Base-by-base conservation (phyloP, 2,888 invertebrate species). In the Saturnia pavonia region DNA sequence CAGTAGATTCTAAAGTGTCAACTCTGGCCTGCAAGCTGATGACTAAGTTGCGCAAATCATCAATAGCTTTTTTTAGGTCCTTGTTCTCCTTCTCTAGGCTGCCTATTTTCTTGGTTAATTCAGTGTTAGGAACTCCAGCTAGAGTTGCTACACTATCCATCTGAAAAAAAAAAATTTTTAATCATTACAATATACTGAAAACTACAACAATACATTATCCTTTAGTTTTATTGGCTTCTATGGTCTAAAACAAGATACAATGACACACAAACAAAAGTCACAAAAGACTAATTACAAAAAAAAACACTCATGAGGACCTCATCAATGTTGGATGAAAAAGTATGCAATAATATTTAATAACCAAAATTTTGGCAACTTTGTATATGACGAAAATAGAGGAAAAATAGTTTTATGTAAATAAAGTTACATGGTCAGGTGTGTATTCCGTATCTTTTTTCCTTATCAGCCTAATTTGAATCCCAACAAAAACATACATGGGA, bases 111-210 rank as follows among this genome's bases (percentile, higher is more conserved):
- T 91, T 94, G 69, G 89, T 87, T 43, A 96, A 82, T 82, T 95
- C 95, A 70, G 93, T 94, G 78, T 94, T 94, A 27, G 95, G 91
- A 70, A 94, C 91, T 74, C 94, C 93, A 74, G 95, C 94, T 74
- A 95, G 82, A 51, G 94, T 91, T 74, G 95, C 94, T 75, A 96
- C 95, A 81, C 95, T 95, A 78, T 96, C 96, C 94, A 96, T 95
- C 96, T 96, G 85, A 68, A 94, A 92, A 75, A 48, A 60, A 25
- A n/a, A n/a, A n/a, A n/a, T n/a, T 2, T 60, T 25, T 60, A 27
- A 60, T 27, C 27, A 14, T 60, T 25, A 14, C 27, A 60, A 60
- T 60, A 25, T 25, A 27, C 3, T 34, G 6, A 34, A 2, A 34
- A 34, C 3, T 34, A 34, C 2, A 34, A 34, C 34, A 34, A 34